Base-by-base conservation (phyloP, 35 echinoderm and acorn worm genomes). In the Nesometra sesokonis region DNA sequence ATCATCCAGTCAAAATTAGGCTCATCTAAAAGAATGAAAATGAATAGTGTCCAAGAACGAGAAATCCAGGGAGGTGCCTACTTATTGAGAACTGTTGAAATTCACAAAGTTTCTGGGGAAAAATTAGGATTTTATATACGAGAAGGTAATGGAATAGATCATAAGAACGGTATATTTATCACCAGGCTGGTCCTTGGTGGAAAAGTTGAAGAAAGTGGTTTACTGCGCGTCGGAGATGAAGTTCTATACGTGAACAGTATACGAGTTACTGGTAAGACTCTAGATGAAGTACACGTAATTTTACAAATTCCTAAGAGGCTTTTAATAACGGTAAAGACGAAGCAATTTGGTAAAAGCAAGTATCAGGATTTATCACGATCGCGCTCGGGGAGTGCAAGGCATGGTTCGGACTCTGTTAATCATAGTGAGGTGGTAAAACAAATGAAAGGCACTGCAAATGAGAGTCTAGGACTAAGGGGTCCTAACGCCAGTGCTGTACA, bases 181-280 rank as follows among this genome's bases (percentile, higher is more conserved):
- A 92, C 96, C 5, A 77, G 93, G 30, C 82, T 99, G 77, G 93
- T 93, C 37, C 82, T 99, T 30, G 96, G 96, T 37, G 90, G 96
- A 88, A 82, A 92, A 32, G 92, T 93, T 31, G 96, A 99, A 83
- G 85, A 88, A 33, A 94, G 90, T 31, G 88, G 92, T 31, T 76
- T 99, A 47, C 86, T 99, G 47, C 84, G 84, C 47, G 85, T 99
- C 13, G 93, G 93, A 32, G 96, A 99, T 99, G 96, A 99, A 85
- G 92, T 99, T 86, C 77, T 99, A 21, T 99, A 91, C 86, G 92
- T 99, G 35, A 99, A 99, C 87, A 93, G 88, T 86, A 90, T 99
- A n/a, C 93, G 94, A 38, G 90, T 99, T 36, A 88, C 87, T 80
- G 88, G 85, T 13, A 99, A 94, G 88, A 87, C 87, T 80, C 88